phyloP scores from a whole-genome alignment of 2,888 invertebrate genomes.

The Nomada fabriciana region DNA sequence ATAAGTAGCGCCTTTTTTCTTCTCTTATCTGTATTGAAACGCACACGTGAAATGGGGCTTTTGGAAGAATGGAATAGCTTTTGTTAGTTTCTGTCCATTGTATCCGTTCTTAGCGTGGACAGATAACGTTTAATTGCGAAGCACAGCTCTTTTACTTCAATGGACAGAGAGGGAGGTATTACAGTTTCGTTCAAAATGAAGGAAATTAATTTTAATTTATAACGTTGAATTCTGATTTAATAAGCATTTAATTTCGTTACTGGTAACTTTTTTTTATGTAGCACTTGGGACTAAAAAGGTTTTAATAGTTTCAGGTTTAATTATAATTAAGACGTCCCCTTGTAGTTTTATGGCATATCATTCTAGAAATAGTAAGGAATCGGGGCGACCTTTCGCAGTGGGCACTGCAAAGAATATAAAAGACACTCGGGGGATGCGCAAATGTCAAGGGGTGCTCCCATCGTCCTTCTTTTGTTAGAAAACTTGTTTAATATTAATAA shows the following conservation, averaged over 20 bases:
- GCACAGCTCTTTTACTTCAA: not conserved
- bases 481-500: constrained; percentile 27
- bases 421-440: constrained; percentile 38
- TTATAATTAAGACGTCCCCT: not conserved
- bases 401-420: constrained; percentile 11
- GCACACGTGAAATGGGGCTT: not conserved
- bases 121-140: constrained; percentile 20
- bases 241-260: too few relatives aligned
- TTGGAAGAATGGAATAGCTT: constrained; percentile 15
- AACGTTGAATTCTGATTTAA: not conserved
- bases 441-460: constrained; percentile 48
- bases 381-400: constrained; percentile 44
- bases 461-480: constrained; percentile 16
- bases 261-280: not conserved
- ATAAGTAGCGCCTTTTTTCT: constrained; percentile 10
- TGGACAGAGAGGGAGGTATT: not conserved
- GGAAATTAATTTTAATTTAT: not conserved
- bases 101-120: not conserved
- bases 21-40: constrained; percentile 31
- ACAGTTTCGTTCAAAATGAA: not conserved
- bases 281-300: not conserved
- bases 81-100: constrained; percentile 28
- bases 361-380: constrained; percentile 52
- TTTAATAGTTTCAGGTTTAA: not conserved
- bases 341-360: constrained; percentile 1